Conservation (phyloP, 2,113 vertebrate genomes). For the Malurus melanocephalus region DNA sequence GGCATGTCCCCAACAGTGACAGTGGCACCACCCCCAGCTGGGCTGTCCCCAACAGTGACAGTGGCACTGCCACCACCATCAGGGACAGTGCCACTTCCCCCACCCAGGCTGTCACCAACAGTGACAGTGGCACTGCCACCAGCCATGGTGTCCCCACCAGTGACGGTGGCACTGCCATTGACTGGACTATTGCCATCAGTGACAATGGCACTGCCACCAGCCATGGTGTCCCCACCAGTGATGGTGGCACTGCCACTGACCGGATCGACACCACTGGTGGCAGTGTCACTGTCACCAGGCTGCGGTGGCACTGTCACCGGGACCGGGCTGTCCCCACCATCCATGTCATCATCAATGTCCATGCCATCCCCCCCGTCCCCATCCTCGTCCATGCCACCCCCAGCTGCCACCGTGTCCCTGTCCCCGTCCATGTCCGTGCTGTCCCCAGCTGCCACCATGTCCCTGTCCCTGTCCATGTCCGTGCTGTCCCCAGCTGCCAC, state of each 20-base stretch:
- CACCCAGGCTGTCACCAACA: rapidly evolving
- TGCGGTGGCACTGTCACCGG: not conserved
- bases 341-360: not conserved
- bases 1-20: not conserved
- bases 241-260: not conserved
- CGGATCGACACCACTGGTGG: no score
- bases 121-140: not conserved
- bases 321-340: not conserved
- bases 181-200: no score
- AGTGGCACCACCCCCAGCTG: not conserved
- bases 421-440: no score
- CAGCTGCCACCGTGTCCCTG: no score
- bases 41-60: not conserved
- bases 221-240: not conserved
- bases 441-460: no score
- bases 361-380: no score
- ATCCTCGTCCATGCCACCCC: no score
- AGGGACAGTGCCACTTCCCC: rapidly evolving
- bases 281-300: not conserved
- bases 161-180: not conserved
- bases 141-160: not conserved
- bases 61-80: no score
- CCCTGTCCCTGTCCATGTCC: not conserved
- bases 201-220: rapidly evolving
- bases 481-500: no score